A percentile compares a stretch with the other conserved stretches of the same genome.
Conservation (phyloP, 2,888 invertebrate genomes). For the Mesorhabditis sp. region DNA sequence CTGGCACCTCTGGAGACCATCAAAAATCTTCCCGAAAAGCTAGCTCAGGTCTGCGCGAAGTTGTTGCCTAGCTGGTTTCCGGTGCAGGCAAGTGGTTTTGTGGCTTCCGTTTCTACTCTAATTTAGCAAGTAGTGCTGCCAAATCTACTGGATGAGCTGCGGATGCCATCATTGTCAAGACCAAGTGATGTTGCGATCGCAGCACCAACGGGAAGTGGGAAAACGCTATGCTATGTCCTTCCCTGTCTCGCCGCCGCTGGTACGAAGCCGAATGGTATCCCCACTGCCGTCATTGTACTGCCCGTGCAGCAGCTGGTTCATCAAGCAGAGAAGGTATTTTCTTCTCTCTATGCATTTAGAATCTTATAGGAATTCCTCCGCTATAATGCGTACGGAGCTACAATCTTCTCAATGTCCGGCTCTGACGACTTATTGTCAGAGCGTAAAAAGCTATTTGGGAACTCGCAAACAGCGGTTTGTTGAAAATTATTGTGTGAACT, state of each 20-base stretch:
- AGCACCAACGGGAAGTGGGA: constrained; percentile 92
- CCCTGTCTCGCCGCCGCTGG: constrained; percentile 63
- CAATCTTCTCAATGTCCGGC: constrained; percentile 30
- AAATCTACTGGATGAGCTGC: constrained; percentile 28
- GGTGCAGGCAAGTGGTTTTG: constrained; percentile 34
- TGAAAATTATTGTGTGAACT: constrained; percentile 10
- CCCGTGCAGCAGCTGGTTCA: constrained; percentile 86
- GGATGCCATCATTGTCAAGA: constrained; percentile 60
- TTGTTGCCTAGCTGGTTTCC: constrained; percentile 47
- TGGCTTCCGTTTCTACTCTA: neutral
- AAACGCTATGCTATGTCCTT: constrained; percentile 87
- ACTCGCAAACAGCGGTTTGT: neutral
- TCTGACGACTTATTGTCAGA: constrained; percentile 19
- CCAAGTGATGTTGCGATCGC: constrained; percentile 90
- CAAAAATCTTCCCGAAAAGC: constrained; percentile 22
- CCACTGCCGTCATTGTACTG: constrained; percentile 81
- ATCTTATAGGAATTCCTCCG: constrained; percentile 37
- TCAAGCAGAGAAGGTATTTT: constrained; percentile 68
- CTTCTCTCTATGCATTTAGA: neutral
- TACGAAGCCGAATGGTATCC: constrained; percentile 38
- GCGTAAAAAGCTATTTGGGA: neutral
- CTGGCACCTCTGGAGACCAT: constrained; percentile 28
- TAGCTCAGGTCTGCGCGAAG: constrained; percentile 20
- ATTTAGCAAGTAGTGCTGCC: constrained; percentile 42
- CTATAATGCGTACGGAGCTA: constrained; percentile 31